phyloP scores from a whole-genome alignment of 2,888 invertebrate species.

The Callyntrura sp. region DNA sequence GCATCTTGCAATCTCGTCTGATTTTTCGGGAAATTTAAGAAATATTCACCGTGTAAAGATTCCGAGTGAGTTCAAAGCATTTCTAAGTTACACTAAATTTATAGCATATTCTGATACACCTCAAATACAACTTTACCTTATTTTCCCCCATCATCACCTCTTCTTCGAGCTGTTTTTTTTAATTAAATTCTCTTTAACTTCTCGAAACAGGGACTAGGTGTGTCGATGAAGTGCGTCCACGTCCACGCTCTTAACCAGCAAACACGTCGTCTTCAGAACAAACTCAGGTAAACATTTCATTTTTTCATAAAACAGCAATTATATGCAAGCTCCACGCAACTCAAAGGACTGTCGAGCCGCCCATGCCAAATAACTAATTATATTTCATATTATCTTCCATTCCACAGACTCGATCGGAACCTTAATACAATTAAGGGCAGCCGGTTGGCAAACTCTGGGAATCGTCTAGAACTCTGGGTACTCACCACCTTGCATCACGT shows the following conservation, averaged over 20 bases:
- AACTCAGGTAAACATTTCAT: slow-evolving; percentile 76
- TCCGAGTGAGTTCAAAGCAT: too few relatives aligned
- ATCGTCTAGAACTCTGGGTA: slow-evolving; percentile 93
- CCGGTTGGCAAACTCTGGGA: slow-evolving; percentile 93
- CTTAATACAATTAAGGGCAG: slow-evolving; percentile 93
- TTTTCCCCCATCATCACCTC: too few relatives aligned
- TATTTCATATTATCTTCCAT: slow-evolving; percentile 81
- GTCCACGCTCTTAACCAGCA: slow-evolving; percentile 78
- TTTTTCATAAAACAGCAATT: not conserved
- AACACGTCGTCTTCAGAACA: slow-evolving; percentile 81
- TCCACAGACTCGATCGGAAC: slow-evolving; percentile 92
- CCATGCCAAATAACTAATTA: not conserved
- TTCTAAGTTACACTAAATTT: too few relatives aligned
- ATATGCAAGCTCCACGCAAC: too few relatives aligned
- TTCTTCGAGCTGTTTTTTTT: too few relatives aligned
- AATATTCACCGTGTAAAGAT: not conserved
- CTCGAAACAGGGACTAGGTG: slow-evolving; percentile 49
- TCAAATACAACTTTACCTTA: too few relatives aligned
- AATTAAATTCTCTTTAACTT: not conserved
- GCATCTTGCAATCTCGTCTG: not conserved
- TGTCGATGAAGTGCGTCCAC: slow-evolving; percentile 82
- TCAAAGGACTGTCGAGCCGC: too few relatives aligned
- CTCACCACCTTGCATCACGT: slow-evolving; percentile 94
- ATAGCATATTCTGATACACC: too few relatives aligned
- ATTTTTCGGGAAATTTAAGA: slow-evolving; percentile 8